Evolutionary conservation across 2,797 vertebrate species (phyloP).

Genomic region (Channa striata): DNA sequence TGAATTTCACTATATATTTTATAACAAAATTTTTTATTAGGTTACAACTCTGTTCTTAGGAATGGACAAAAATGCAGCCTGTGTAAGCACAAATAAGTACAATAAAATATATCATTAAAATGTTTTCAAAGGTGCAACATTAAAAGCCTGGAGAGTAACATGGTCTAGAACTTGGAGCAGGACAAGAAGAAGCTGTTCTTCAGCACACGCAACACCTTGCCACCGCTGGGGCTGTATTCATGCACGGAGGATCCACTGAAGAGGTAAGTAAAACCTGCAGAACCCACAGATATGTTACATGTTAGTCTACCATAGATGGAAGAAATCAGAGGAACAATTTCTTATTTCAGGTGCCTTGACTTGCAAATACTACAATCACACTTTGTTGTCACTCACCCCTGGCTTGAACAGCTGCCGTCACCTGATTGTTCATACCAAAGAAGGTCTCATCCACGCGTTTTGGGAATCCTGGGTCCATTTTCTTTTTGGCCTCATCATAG

Average conservation of each 20-base stretch:
- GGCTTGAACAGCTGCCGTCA: conserved; percentile 86
- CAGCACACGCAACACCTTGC: conserved; percentile 52
- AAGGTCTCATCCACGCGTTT: conserved; percentile 72
- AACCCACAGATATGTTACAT: neutral
- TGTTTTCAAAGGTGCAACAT: no score
- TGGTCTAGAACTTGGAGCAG: conserved; percentile 69
- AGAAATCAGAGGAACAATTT: neutral
- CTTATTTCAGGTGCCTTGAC: neutral
- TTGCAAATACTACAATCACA: neutral
- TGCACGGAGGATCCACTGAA: conserved; percentile 72
- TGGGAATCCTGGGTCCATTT: conserved; percentile 85
- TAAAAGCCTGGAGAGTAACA: no score
- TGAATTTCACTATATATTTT: no score
- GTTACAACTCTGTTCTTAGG: no score
- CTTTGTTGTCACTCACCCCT: conserved; percentile 74
- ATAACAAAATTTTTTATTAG: no score
- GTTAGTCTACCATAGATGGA: conserved; percentile 20
- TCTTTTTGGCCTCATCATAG: conserved; percentile 83
- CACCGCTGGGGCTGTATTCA: conserved; percentile 59
- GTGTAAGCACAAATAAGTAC: neutral
- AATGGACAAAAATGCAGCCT: no score
- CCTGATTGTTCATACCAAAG: conserved; percentile 73
- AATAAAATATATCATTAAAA: neutral
- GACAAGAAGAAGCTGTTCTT: conserved; percentile 69
- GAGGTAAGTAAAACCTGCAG: conserved; percentile 73